These are phyloP conservation scores for Crioceris asparagi DNA, from an alignment of 2,888 invertebrate species.

Conservation along the genomic window DNA sequence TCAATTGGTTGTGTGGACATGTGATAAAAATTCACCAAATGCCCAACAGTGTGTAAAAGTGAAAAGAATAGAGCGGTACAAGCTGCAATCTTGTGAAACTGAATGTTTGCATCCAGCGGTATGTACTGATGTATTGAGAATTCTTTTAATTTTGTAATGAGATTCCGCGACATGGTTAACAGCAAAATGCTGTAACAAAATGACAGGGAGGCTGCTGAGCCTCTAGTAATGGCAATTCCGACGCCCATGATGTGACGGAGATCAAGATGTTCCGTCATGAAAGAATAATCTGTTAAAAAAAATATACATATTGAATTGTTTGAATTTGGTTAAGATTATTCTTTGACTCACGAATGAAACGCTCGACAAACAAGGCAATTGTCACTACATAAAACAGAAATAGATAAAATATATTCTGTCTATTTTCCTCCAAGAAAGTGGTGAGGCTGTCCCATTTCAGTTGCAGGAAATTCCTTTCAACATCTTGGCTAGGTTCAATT, in stretches of 20 bases:
- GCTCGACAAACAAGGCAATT: slow-evolving; percentile 84
- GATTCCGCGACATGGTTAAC: slow-evolving; percentile 85
- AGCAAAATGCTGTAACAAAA: slow-evolving; percentile 88
- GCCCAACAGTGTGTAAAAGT: slow-evolving; percentile 83
- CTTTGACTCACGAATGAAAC: slow-evolving; percentile 85
- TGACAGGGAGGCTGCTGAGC: slow-evolving; percentile 87
- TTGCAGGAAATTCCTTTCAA: slow-evolving; percentile 55
- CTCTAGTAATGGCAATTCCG: slow-evolving; percentile 89
- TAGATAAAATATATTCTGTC: slow-evolving; percentile 91
- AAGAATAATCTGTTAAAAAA: slow-evolving; percentile 66
- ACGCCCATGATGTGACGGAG: slow-evolving; percentile 94
- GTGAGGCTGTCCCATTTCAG: slow-evolving; percentile 79
- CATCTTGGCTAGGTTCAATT: slow-evolving; percentile 70
- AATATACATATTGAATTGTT: not conserved
- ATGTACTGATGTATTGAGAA: slow-evolving; percentile 90
- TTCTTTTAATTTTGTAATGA: slow-evolving; percentile 87
- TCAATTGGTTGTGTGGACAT: slow-evolving; percentile 92
- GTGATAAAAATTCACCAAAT: slow-evolving; percentile 95
- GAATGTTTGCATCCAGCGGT: slow-evolving; percentile 88
- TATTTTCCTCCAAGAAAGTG: slow-evolving; percentile 89
- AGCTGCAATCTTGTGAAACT: slow-evolving; percentile 94
- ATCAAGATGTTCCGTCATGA: slow-evolving; percentile 93
- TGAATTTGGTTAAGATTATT: not conserved
- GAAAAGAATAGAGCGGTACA: slow-evolving; percentile 91
- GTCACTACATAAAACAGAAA: slow-evolving; percentile 93